A percentile compares a stretch with the other conserved stretches of the same genome.
Evolutionary conservation across 2,797 vertebrate species (phyloP).

Genomic region (Falco biarmicus): DNA sequence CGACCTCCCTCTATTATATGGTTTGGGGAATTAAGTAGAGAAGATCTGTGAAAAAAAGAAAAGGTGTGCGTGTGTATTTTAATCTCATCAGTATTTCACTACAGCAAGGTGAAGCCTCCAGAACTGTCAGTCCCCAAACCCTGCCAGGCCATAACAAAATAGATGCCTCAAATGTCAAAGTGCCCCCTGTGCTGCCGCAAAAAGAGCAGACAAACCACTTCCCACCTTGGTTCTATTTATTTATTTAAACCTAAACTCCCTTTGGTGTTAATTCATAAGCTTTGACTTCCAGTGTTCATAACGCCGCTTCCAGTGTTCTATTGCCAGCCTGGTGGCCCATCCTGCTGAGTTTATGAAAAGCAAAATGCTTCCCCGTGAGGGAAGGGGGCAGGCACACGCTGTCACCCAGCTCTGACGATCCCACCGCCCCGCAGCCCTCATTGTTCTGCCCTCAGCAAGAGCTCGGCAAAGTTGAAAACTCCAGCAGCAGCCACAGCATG

Average conservation of each 20-base stretch:
- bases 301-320: background rate
- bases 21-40: background rate
- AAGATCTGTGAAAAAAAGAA: background rate
- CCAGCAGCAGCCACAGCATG: background rate
- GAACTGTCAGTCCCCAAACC: background rate
- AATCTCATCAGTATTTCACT: background rate
- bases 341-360: background rate
- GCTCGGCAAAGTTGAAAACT: background rate
- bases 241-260: background rate
- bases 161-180: background rate
- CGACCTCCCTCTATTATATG: background rate
- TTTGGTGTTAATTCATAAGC: background rate
- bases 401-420: background rate
- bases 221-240: background rate
- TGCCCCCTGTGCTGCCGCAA: background rate
- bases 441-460: background rate
- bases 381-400: background rate
- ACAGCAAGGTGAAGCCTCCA: background rate
- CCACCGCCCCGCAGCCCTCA: background rate
- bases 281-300: background rate
- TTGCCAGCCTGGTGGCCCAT: background rate
- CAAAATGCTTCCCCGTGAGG: background rate
- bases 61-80: background rate
- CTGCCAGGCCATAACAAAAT: background rate
- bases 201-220: background rate